phyloP scores from a whole-genome alignment of 1,140 invertebrate species.

The Leptoteleia sp. region DNA sequence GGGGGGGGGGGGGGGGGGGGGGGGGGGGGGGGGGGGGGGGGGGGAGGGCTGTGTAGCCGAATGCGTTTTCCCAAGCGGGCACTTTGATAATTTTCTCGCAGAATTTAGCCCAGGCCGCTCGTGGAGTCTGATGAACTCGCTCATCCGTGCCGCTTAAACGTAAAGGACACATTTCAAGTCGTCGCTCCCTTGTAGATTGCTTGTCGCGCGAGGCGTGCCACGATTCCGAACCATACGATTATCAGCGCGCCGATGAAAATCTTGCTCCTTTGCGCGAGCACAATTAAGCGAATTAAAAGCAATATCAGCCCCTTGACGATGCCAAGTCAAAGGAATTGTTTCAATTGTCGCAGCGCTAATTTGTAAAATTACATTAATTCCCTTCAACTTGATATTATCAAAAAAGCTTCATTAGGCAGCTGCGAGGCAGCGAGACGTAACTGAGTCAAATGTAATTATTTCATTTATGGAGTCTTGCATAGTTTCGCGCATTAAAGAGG shows the following conservation, averaged over 20 bases:
- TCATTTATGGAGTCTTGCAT: neutral
- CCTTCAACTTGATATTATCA: too few relatives aligned
- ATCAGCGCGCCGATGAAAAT: slow-evolving; percentile 25
- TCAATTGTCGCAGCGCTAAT: neutral
- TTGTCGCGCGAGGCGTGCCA: slow-evolving; percentile 31
- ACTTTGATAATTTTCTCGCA: slow-evolving; percentile 59
- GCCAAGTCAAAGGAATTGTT: neutral
- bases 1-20: too few relatives aligned
- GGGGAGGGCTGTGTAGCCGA: too few relatives aligned
- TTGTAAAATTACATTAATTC: neutral
- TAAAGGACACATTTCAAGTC: slow-evolving; percentile 48
- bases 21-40: too few relatives aligned
- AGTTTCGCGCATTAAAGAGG: neutral
- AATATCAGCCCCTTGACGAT: neutral
- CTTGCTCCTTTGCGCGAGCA: neutral
- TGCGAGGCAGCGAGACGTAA: too few relatives aligned
- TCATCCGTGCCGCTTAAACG: slow-evolving; percentile 32
- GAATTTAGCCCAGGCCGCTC: slow-evolving; percentile 38
- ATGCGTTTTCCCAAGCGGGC: slow-evolving; percentile 53
- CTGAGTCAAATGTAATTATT: neutral
- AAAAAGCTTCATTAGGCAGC: too few relatives aligned
- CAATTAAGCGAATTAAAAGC: slow-evolving; percentile 26
- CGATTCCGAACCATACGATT: slow-evolving; percentile 33
- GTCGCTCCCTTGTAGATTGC: slow-evolving; percentile 50
- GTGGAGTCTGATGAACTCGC: slow-evolving; percentile 44